Percentiles rank a stretch among this genome's conserved stretches.
Conservation (phyloP, 2,888 invertebrate genomes). For the Caenorhabditis wallacei region DNA sequence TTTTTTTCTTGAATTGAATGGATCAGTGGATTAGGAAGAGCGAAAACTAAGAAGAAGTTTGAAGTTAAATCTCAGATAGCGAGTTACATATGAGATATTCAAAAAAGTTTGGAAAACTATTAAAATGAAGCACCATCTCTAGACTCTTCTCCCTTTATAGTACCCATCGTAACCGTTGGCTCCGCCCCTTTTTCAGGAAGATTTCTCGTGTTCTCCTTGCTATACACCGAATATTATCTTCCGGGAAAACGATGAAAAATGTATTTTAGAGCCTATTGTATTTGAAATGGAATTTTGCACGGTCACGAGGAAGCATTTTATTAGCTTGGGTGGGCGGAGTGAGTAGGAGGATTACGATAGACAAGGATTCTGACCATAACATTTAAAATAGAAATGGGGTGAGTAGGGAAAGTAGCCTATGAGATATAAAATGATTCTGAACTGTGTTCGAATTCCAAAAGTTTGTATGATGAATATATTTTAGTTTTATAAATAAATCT, state of each 20-base stretch:
- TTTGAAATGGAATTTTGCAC: constrained; percentile 18
- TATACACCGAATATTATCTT: constrained; percentile 25
- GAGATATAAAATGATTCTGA: too few species aligned
- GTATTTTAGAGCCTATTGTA: constrained; percentile 37
- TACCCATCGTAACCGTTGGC: background rate
- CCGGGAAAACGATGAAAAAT: constrained; percentile 9
- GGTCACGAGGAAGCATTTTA: constrained; percentile 6
- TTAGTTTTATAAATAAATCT: too few species aligned
- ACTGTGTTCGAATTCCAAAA: too few species aligned
- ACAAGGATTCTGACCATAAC: background rate
- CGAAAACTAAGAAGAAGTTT: too few species aligned
- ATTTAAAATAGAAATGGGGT: background rate
- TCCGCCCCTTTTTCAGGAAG: constrained; percentile 23
- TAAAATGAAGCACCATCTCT: background rate
- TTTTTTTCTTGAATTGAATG: constrained; percentile 1
- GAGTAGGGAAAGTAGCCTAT: too few species aligned
- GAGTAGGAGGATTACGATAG: background rate
- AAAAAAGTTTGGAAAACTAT: background rate
- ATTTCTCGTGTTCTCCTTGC: constrained; percentile 27
- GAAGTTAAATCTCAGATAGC: too few species aligned
- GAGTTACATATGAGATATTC: too few species aligned
- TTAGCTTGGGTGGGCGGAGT: constrained; percentile 7
- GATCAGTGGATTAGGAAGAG: background rate
- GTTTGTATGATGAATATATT: too few species aligned
- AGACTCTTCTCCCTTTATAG: constrained; percentile 9